phyloP scores from a whole-genome alignment of 1,140 invertebrate genomes.

The Triops longicaudatus region DNA sequence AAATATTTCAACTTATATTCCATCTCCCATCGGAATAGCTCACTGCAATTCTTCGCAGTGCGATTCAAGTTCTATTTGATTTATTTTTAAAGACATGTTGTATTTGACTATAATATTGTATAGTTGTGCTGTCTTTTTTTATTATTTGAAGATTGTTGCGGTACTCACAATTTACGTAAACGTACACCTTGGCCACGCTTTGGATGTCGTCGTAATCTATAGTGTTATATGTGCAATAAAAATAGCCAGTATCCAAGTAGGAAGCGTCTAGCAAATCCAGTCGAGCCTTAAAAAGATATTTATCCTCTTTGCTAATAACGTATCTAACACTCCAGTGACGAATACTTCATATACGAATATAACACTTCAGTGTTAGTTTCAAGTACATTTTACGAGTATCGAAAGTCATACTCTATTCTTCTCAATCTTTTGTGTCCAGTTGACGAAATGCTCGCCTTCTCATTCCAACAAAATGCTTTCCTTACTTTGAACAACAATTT shows the following conservation, averaged over 20 bases:
- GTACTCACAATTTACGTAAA: constrained; percentile 13
- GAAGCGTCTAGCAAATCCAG: background rate
- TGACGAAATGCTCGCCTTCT: background rate
- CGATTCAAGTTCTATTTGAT: too few species aligned
- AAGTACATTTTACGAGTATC: too few species aligned
- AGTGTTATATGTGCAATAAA: background rate
- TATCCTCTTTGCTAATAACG: background rate
- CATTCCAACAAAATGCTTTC: background rate
- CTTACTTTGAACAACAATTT: background rate
- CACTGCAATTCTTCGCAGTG: too few species aligned
- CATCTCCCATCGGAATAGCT: too few species aligned
- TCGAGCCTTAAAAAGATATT: background rate
- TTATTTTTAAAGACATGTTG: too few species aligned
- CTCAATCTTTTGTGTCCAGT: background rate
- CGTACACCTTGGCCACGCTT: background rate
- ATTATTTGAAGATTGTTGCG: too few species aligned
- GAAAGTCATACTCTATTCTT: background rate
- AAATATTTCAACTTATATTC: too few species aligned
- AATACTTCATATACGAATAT: too few species aligned
- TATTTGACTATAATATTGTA: too few species aligned
- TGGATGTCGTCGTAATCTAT: background rate
- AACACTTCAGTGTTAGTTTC: too few species aligned
- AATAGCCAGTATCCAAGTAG: constrained; percentile 8
- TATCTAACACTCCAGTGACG: background rate
- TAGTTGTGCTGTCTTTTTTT: too few species aligned